Base-by-base conservation (phyloP, 2,113 vertebrate genomes). In the Syrmaticus mikado region DNA sequence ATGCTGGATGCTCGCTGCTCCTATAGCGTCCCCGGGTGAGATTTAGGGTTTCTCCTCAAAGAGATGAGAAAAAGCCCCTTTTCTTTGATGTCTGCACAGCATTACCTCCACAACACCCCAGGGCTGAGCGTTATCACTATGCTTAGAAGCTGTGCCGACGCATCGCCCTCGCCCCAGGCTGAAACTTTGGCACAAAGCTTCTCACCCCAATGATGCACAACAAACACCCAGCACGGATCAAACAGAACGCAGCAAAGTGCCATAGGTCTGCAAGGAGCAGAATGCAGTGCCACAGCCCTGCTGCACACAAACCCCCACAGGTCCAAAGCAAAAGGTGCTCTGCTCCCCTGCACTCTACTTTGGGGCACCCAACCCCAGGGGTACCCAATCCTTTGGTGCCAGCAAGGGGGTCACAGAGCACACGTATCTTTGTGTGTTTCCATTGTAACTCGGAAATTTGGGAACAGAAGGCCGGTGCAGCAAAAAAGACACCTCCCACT, bases 71-170 rank as follows among this genome's bases (percentile, higher is more conserved):
- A 65, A 82, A 74, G 84, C 46, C 46, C 57, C 34, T 38, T 48
- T 16, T 30, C 79, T 92, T 88, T 92, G 89, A 88, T 90, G 87
- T 17, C 6, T 3, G 32, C 43, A 65, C 38, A 5, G 17, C 0
- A 19, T 0, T 46, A 10, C 50, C 34, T 8, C 60, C 74, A 14
- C 8, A 46, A 36, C 65, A 3, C 34, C 30, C 7, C 10, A 0
- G 2, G 80, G 85, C 27, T 55, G 34, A 38, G 27, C 13, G 20
- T 64, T 55, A 87, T 36, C 2, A 0, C 75, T 8, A 36, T 21
- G 34, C 16, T 80, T 20, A 8, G 68, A 83, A 86, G 34, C 24
- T 13, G 3, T 3, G 1, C 53, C 40, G 10, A 13, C 38, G 18
- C 61, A 28, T 40, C 61, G 25, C 61, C 61, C 36, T 64, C 17